phyloP scores from a whole-genome alignment of 2,888 invertebrate genomes.

The Lampropteryx suffumata region DNA sequence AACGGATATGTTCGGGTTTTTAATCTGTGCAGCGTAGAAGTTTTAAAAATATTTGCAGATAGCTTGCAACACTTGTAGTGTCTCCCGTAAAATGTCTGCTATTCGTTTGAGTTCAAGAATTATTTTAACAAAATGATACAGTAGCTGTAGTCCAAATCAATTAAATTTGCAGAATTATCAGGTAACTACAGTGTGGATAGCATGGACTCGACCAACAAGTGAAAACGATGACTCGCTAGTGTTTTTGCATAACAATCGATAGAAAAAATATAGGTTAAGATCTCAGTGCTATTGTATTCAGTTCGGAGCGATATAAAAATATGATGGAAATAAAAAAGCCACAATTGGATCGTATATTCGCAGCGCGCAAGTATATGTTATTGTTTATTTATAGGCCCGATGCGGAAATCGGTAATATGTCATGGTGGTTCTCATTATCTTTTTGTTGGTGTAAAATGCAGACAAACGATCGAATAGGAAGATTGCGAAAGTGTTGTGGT shows the following conservation, averaged over 20 bases:
- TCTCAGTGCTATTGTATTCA: constrained; percentile 70
- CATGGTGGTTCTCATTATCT: constrained; percentile 68
- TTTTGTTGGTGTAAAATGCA: constrained; percentile 64
- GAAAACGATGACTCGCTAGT: constrained; percentile 64
- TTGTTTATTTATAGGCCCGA: constrained; percentile 76
- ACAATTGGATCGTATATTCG: constrained; percentile 55
- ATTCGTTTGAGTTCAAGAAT: constrained; percentile 63
- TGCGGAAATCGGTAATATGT: constrained; percentile 76
- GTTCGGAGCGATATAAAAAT: constrained; percentile 64
- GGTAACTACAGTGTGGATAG: constrained; percentile 60
- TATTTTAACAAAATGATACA: constrained; percentile 65
- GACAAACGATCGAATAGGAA: constrained; percentile 64
- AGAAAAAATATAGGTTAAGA: constrained; percentile 81
- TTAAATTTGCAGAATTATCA: constrained; percentile 56
- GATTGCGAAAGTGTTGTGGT: constrained; percentile 73
- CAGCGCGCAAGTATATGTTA: constrained; percentile 63
- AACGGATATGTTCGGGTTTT: constrained; percentile 28
- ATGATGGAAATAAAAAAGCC: constrained; percentile 59
- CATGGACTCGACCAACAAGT: constrained; percentile 49
- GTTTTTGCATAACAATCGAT: constrained; percentile 83
- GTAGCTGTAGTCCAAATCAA: constrained; percentile 51
- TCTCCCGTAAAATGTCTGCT: constrained; percentile 78
- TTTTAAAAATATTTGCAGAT: constrained; percentile 12
- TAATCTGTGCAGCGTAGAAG: neutral
- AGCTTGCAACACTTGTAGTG: constrained; percentile 48